Base-by-base conservation (phyloP, 1,140 invertebrate genomes). In the Danaus plexippus region DNA sequence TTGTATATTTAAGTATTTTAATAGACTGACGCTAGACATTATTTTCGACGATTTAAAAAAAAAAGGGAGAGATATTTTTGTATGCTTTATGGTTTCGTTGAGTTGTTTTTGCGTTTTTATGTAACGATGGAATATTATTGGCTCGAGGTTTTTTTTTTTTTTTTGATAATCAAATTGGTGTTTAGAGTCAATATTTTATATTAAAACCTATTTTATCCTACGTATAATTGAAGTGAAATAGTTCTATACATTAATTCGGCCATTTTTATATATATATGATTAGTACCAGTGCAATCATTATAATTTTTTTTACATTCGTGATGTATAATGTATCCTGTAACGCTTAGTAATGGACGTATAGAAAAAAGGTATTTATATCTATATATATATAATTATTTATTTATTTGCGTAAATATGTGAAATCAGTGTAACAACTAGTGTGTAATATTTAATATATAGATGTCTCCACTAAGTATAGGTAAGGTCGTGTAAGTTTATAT, bases 401-500 rank as follows among this genome's bases (percentile, higher is more conserved):
- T 44, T 57, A 51, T 63, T 71, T 66, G 59, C 61, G 59, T 62
- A 54, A 65, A 64, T 57, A 67, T 56, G 62, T 68, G 66, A 72
- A 74, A 81, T 78, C 71, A 62, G 71, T 76, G 77, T 81, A 76
- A 73, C 63, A 71, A 76, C 67, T 62, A 61, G 54, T 82, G 79
- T 80, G 77, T 73, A 73, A 78, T 75, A 74, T 75, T 77, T 77
- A 77, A 80, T 78, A 79, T 81, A 77, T 80, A 82, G 73, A 75
- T 76, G 71, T 77, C 69, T 79, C 78, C 73, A 76, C 71, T 79
- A 79, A 83, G 79, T 67, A 57, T 76, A 77, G 68, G 51, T 82
- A 82, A 78, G 71, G 67, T 71, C 67, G 69, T 52, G 69, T 83
- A 85, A 84, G 80, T 81, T 86, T 86, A 80, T 84, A 85, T 76